Evolutionary conservation across 2,797 vertebrate genomes (phyloP).

Genomic region (Clarias laeviceps): DNA sequence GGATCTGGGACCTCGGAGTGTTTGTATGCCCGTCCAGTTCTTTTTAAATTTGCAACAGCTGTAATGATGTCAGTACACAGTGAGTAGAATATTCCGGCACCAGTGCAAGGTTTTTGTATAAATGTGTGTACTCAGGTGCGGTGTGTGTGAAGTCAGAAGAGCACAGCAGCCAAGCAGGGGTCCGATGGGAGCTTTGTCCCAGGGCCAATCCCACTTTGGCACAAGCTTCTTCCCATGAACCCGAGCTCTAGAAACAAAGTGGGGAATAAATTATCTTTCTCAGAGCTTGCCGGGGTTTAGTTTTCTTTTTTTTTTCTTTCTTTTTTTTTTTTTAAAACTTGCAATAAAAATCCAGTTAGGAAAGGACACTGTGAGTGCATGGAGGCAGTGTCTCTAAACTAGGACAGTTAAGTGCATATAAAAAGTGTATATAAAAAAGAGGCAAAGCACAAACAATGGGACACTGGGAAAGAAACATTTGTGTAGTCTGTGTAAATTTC

Average conservation of each 20-base stretch:
- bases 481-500: conserved; percentile 3
- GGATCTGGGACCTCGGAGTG: conserved; percentile 50
- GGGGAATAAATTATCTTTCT: conserved; percentile 62
- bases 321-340: conserved; percentile 8
- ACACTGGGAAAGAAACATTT: conserved; percentile 16
- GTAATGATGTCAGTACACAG: conserved; percentile 76
- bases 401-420: conserved; percentile 32
- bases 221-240: conserved; percentile 66
- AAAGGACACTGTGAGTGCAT: conserved; percentile 49
- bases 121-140: conserved; percentile 83
- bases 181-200: conserved; percentile 68
- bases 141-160: conserved; percentile 75
- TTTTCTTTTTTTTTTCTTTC: conserved; percentile 21
- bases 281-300: conserved; percentile 51
- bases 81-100: conserved; percentile 72
- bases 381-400: conserved; percentile 49
- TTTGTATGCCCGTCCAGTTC: conserved; percentile 57
- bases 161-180: conserved; percentile 63
- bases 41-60: conserved; percentile 76
- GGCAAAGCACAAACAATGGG: conserved; percentile 38
- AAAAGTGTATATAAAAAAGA: conserved; percentile 9
- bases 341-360: conserved; percentile 58
- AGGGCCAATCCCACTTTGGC: conserved; percentile 65
- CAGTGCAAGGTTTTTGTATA: conserved; percentile 70
- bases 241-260: conserved; percentile 62